Conservation (phyloP, 2,113 vertebrate genomes). For the Halcyon malimbica region DNA sequence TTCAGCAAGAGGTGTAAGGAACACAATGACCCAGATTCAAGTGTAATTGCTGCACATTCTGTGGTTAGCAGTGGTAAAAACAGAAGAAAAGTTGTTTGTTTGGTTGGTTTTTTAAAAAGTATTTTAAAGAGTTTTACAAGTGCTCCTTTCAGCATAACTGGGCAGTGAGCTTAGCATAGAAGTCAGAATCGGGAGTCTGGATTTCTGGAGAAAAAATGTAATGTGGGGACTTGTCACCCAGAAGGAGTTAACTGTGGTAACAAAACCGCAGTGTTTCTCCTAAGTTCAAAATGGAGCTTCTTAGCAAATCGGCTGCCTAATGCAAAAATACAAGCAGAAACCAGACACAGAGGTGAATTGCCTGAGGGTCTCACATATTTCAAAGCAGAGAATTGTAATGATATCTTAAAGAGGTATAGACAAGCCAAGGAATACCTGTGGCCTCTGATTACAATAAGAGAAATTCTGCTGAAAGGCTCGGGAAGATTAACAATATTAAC, state of each 20-base stretch:
- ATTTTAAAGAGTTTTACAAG: background rate
- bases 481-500: constrained; percentile 27
- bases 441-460: constrained; percentile 46
- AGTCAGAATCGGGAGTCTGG: background rate
- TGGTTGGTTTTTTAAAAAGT: background rate
- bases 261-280: background rate
- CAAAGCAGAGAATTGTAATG: constrained; percentile 63
- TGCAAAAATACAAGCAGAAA: constrained; percentile 50
- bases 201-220: background rate
- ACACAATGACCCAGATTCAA: background rate
- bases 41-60: background rate
- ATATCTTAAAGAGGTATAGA: constrained; percentile 57
- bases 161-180: background rate
- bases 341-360: constrained; percentile 48
- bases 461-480: constrained; percentile 50
- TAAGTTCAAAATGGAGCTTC: constrained; percentile 11
- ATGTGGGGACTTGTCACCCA: background rate
- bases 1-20: background rate
- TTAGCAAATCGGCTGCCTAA: constrained; percentile 8
- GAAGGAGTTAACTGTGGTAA: background rate
- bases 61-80: background rate
- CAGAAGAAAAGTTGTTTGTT: no score
- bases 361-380: constrained; percentile 70
- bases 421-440: constrained; percentile 51
- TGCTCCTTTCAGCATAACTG: background rate